Percentiles rank a stretch among this genome's conserved stretches.
Evolutionary conservation across 1,140 invertebrate genomes (phyloP).

Genomic region (Phymastichus coffea): DNA sequence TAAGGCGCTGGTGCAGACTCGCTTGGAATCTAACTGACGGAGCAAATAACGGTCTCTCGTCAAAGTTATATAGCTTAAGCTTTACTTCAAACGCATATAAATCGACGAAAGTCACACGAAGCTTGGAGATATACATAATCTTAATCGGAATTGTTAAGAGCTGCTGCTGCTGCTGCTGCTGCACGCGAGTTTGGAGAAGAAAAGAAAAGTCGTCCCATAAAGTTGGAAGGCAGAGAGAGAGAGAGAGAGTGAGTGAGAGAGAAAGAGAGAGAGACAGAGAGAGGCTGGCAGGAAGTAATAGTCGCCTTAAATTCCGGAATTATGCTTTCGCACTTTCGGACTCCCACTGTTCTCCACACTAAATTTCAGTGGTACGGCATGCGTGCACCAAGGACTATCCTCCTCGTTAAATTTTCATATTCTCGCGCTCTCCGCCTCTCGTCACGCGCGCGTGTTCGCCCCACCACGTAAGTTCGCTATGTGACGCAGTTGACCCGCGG

Average conservation of each 20-base stretch:
- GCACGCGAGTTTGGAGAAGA: slow-evolving; percentile 5
- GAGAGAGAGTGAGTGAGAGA: background rate
- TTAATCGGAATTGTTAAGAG: slow-evolving; percentile 36
- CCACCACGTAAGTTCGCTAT: too few species aligned
- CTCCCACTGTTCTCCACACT: slow-evolving; percentile 3
- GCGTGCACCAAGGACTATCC: slow-evolving; percentile 6
- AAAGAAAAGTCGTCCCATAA: background rate
- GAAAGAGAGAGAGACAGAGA: background rate
- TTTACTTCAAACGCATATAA: too few species aligned
- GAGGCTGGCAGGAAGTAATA: slow-evolving; percentile 28
- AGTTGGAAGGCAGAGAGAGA: background rate
- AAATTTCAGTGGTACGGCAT: too few species aligned
- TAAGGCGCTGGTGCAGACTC: too few species aligned
- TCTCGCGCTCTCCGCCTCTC: slow-evolving; percentile 6
- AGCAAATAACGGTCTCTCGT: too few species aligned
- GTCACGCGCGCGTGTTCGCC: slow-evolving; percentile 17
- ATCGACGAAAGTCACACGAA: too few species aligned
- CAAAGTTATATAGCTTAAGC: too few species aligned
- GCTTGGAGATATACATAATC: too few species aligned
- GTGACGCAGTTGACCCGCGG: too few species aligned
- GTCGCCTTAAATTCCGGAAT: slow-evolving; percentile 35
- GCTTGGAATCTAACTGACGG: too few species aligned
- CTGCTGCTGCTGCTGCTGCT: slow-evolving; percentile 11
- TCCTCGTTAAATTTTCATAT: slow-evolving; percentile 10
- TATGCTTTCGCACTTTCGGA: slow-evolving; percentile 28